Evolutionary conservation across 2,113 vertebrate species (phyloP), one percentile per base, ranked within the genome.

Genomic region (Microtus oregoni): DNA sequence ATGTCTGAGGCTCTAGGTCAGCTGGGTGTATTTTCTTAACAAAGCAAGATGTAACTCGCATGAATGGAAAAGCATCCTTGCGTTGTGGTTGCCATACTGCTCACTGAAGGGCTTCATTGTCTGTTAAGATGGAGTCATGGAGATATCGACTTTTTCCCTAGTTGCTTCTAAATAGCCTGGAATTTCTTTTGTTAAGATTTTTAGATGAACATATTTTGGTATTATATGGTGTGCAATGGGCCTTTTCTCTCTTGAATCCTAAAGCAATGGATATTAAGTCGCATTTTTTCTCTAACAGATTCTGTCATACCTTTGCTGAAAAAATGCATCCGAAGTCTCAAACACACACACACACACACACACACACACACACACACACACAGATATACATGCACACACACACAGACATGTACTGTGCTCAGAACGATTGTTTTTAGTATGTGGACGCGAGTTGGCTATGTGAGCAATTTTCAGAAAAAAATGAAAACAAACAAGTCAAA

Each of bases 191-290:
- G n/a, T 95, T 70, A 67, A 81, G 65, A 15, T 47, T 93, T 89
- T 63, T 72, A 67, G 30, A 61, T 67, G 58, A 63, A 92, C 95
- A 72, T 73, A 8, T 86, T 38, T 65, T 95, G 28, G 8, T 77
- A 14, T 81, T 81, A 63, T 20, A 63, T 20, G 32, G 35, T 77
- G n/a, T 75, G 11, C 28, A 76, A 15, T 3, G 6, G 72, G 20
- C 35, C 76, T 96, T 97, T 94, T 75, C 78, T 85, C 95, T 90
- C 61, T 32, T n/a, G 72, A 90, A 77, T n/a, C 41, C 19, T 32
- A 88, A 88, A 79, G 89, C 41, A 72, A 87, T 70, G 75, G 17
- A 83, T 94, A 44, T 50, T 32, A 86, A 83, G 30, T 90, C 77
- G 35, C 10, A 9, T 95, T 92, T 94, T n/a, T 95, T 93, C 87